A percentile compares a stretch with the other conserved stretches of the same genome.
Conservation (phyloP, 2,113 vertebrate species). For the Phaethornis superciliosus region DNA sequence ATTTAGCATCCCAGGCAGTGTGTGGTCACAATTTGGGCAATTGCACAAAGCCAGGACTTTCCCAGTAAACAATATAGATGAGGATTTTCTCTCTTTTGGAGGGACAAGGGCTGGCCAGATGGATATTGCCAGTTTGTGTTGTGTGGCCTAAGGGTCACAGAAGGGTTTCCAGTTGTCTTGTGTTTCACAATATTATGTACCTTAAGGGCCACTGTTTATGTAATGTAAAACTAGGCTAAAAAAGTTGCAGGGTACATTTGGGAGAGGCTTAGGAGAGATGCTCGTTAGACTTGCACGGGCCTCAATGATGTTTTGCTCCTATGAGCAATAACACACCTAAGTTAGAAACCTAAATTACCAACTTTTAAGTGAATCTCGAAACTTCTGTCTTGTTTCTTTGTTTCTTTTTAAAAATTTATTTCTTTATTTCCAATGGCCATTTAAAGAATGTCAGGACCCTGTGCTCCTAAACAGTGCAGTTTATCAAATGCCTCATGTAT, state of each 20-base stretch:
- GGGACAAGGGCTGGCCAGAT: not conserved
- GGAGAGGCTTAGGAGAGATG: not conserved
- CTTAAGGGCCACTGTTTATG: not conserved
- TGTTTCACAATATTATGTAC: not conserved
- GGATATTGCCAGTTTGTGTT: not conserved
- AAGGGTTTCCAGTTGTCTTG: conserved; percentile 10
- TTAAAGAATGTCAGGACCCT: not conserved
- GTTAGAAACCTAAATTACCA: not conserved
- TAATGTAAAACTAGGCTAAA: not conserved
- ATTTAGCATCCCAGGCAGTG: not conserved
- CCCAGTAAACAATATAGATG: not conserved
- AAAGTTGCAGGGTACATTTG: not conserved
- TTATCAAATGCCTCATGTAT: not conserved
- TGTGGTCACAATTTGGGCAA: fast-evolving
- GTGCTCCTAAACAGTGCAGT: not conserved
- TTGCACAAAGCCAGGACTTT: not conserved
- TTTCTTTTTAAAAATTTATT: not conserved
- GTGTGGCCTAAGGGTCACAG: conserved; percentile 4
- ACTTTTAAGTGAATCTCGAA: not conserved
- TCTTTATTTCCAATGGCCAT: not conserved
- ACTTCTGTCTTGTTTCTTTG: not conserved
- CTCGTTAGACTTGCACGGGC: not conserved
- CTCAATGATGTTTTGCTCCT: not conserved
- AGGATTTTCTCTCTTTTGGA: not conserved
- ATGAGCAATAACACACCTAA: not conserved